Percentiles rank a stretch among this genome's conserved stretches.
Conservation (phyloP, 2,888 invertebrate species). For the Stomorhina lunata region DNA sequence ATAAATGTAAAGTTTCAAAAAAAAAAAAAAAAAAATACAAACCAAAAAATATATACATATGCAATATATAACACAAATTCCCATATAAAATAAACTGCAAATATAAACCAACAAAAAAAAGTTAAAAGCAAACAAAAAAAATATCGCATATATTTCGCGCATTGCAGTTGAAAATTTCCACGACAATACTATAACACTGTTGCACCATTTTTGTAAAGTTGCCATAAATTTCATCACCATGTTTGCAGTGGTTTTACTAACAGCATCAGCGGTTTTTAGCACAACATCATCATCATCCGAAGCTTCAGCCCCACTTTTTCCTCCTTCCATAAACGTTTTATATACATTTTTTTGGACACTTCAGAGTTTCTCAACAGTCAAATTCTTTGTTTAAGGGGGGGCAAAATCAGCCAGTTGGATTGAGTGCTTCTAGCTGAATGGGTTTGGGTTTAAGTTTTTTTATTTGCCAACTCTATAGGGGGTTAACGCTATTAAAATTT, state of each 20-base stretch:
- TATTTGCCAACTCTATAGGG: constrained; percentile 30
- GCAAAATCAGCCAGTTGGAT: no score
- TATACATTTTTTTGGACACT: no score
- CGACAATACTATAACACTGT: constrained; percentile 65
- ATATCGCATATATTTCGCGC: constrained; percentile 55
- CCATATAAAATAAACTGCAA: not conserved
- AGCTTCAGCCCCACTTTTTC: constrained; percentile 43
- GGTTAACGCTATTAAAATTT: constrained; percentile 59
- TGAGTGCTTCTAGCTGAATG: no score
- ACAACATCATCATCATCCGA: constrained; percentile 6
- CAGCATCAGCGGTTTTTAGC: constrained; percentile 62
- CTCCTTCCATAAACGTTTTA: no score
- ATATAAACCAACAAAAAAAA: constrained; percentile 13
- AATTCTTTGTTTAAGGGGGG: no score
- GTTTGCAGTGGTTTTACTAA: constrained; percentile 66
- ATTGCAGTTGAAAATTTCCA: constrained; percentile 59
- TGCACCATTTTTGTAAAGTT: constrained; percentile 71
- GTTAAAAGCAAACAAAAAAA: constrained; percentile 38
- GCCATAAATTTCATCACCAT: constrained; percentile 74
- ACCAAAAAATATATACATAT: constrained; percentile 26
- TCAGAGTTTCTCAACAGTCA: no score
- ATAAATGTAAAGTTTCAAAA: not conserved
- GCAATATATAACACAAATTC: not conserved
- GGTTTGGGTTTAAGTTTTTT: not conserved
- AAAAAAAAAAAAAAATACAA: constrained; percentile 6